Base-by-base conservation (phyloP, 2,888 invertebrate genomes). In the Eupithecia exiguata region DNA sequence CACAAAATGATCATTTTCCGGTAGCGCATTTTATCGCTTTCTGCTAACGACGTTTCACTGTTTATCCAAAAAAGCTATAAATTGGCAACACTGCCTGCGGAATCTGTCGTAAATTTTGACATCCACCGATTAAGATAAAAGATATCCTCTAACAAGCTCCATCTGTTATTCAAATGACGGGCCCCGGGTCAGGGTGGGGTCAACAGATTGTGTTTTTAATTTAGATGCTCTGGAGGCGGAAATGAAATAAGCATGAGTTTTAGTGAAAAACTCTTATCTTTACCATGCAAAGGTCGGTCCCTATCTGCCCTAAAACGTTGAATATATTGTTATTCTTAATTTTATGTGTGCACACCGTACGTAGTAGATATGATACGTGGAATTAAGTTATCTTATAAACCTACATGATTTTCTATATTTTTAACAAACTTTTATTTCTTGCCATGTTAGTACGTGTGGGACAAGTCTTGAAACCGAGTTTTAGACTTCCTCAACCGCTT, bases 141-240 rank as follows among this genome's bases (percentile, higher is more conserved):
- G 62, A 62, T 62, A 65, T 5, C 38, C 25, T 58, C 25, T 14
- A 58, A 65, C 35, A 65, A 53, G 30, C 65, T 49, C 66, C 53
- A 67, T 71, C 58, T 71, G 66, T 40, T 66, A 71, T 71, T 66
- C 25, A 66, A 71, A 71, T 71, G 36, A 40, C 18, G 66, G 38
- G 53, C 66, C 65, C 70, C 6, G 70, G 14, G 46, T 14, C 35
- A 62, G 46, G 46, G 46, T 2, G n/a, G 49, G 70, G 70, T 63
- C 62, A 46, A 25, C 70, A 38, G n/a, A 30, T 53, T 71, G 53
- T 46, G 38, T 65, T 65, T 65, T 65, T 38, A 65, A 35, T 65
- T 65, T 18, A 16, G n/a, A 10, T 65, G n/a, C n/a, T 36, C n/a
- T 38, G 36, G 18, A n/a, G 63, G 62, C 35, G 38, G 38, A 65